Evolutionary conservation across 2,113 vertebrate species (phyloP), one percentile per base, ranked within the genome.

Genomic region (Nipponia nippon): DNA sequence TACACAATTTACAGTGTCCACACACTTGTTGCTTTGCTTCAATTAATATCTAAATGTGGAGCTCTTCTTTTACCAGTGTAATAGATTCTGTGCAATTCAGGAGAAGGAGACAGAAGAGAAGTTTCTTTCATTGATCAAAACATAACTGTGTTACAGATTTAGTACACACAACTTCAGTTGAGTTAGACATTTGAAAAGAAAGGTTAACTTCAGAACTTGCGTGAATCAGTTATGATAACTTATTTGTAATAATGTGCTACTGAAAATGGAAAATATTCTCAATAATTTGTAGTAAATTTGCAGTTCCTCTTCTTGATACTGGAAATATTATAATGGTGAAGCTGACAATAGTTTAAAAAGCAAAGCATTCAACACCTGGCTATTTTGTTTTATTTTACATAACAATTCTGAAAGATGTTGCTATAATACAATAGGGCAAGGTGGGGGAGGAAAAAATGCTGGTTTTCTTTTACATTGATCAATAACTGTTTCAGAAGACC

Each of bases 391-490:
- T 58, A 70, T 66, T 92, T 92, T 76, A 53, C 20, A 52, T 53
- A 63, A 73, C 11, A 69, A 40, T 49, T 78, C 38, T 80, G 15
- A 67, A 72, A 65, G 29, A 66, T 22, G 14, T 69, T 62, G 27
- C 20, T 59, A 36, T 75, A 75, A 53, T 26, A 61, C 13, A 65
- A 46, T 15, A 38, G 1, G 1, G 42, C 20, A 83, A 62, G 3
- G 19, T 62, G 8, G 3, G 1, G 7, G 23, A 70, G 1, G 2
- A 16, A 56, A 58, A 77, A 26, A 13, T 49, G 0, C 1, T 9
- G 15, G 2, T 4, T 1, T 40, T 23, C 78, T 63, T 77, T 82
- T 47, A 26, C 1, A 46, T 61, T 71, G 63, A 27, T 56, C 16
- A 11, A 16, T 22, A 52, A 22, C 16, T 44, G 2, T 73, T 91